phyloP scores from a whole-genome alignment of 2,888 invertebrate genomes.

The Mycalesis mineus region DNA sequence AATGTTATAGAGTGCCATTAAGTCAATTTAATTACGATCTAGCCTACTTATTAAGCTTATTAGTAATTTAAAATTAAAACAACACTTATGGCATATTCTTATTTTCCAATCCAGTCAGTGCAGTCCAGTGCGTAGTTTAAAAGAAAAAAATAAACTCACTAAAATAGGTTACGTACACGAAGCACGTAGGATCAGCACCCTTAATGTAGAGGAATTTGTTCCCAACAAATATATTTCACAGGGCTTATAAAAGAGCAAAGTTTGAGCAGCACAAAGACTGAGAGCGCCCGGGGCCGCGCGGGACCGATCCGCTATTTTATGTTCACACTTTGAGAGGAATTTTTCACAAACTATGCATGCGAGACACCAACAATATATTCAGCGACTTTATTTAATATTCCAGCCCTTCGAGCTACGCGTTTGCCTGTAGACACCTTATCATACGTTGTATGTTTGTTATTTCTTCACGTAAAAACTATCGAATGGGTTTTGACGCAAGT shows the following conservation, averaged over 20 bases:
- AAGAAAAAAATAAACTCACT: too few relatives aligned
- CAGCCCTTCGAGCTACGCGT: neutral
- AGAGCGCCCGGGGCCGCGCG: slow-evolving; percentile 35
- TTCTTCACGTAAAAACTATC: too few relatives aligned
- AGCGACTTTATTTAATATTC: slow-evolving; percentile 10
- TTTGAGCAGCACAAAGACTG: slow-evolving; percentile 26
- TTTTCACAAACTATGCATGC: slow-evolving; percentile 61
- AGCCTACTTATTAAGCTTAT: too few relatives aligned
- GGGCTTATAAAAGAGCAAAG: slow-evolving; percentile 35
- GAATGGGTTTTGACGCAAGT: too few relatives aligned
- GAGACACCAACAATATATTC: slow-evolving; percentile 38
- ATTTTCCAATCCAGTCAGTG: too few relatives aligned
- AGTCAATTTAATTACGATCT: too few relatives aligned
- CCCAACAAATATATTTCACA: slow-evolving; percentile 30
- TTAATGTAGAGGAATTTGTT: slow-evolving; percentile 28
- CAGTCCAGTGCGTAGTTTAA: too few relatives aligned
- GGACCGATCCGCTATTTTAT: slow-evolving; percentile 52
- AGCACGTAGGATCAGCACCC: slow-evolving; percentile 8
- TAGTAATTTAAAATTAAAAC: too few relatives aligned
- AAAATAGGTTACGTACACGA: slow-evolving; percentile 1
- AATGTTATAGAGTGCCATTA: too few relatives aligned
- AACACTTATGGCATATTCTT: too few relatives aligned
- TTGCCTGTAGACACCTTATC: neutral
- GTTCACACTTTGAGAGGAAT: slow-evolving; percentile 47
- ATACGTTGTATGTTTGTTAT: too few relatives aligned